A percentile compares a stretch with the other conserved stretches of the same genome.
Evolutionary conservation across 1,140 invertebrate species (phyloP).

Genomic region (Diorhabda elongata): DNA sequence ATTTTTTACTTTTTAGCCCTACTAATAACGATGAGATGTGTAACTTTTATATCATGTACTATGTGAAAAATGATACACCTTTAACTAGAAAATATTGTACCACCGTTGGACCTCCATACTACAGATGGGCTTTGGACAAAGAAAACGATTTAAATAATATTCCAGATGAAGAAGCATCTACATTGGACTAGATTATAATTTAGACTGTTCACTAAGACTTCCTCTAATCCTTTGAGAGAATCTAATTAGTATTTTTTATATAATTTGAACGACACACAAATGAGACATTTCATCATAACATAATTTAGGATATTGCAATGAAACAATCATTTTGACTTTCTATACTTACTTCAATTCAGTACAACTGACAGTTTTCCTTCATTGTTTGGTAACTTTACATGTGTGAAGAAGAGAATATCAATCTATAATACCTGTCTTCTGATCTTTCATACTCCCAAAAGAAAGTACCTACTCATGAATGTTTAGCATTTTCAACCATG

Average conservation of each 20-base stretch:
- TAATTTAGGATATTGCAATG: no score
- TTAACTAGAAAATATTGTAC: slow-evolving; percentile 84
- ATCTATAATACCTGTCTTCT: no score
- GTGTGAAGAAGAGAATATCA: no score
- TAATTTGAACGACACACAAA: not conserved
- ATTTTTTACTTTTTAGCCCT: slow-evolving; percentile 52
- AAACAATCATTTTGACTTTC: no score
- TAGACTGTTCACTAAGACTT: slow-evolving; percentile 12
- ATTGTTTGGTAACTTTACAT: no score
- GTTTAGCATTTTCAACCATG: no score
- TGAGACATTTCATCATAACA: no score
- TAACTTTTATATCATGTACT: slow-evolving; percentile 99
- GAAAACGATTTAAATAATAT: slow-evolving; percentile 69
- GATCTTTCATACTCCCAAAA: no score
- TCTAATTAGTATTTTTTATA: slow-evolving; percentile 1
- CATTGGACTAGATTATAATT: slow-evolving; percentile 24
- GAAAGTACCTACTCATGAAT: no score
- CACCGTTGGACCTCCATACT: slow-evolving; percentile 73
- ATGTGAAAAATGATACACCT: slow-evolving; percentile 77
- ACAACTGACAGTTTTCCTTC: no score
- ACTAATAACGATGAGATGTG: slow-evolving; percentile 98
- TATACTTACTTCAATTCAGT: no score
- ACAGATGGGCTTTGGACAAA: slow-evolving; percentile 65
- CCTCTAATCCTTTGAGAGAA: not conserved
- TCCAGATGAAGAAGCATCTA: slow-evolving; percentile 66